phyloP scores from a whole-genome alignment of 2,113 vertebrate species.

The Uria aalge region DNA sequence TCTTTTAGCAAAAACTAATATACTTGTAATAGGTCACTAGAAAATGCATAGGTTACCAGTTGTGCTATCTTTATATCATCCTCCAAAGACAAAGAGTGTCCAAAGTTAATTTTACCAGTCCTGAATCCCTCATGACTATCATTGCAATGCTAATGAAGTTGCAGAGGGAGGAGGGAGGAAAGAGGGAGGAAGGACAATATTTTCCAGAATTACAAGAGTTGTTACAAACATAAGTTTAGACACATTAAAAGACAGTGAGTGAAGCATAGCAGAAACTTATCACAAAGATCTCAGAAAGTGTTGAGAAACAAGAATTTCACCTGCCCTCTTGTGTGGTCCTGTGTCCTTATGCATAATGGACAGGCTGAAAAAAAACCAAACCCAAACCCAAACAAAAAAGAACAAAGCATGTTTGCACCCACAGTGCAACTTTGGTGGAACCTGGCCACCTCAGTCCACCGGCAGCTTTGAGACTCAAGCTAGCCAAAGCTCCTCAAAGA shows the following conservation, averaged over 20 bases:
- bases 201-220: neutral
- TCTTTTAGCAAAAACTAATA: neutral
- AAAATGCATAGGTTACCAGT: neutral
- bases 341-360: neutral
- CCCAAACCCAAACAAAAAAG: neutral
- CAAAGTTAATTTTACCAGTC: neutral
- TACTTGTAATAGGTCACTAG: neutral
- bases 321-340: neutral
- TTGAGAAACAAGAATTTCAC: neutral
- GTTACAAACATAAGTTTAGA: neutral
- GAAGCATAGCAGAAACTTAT: neutral
- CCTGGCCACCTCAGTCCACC: neutral
- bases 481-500: neutral
- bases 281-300: neutral
- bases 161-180: neutral
- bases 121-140: neutral
- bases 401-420: neutral
- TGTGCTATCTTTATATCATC: neutral
- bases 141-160: neutral
- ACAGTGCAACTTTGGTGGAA: neutral
- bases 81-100: neutral
- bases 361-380: neutral
- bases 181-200: neutral
- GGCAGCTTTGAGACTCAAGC: rapidly evolving
- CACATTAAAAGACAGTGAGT: neutral